Percentiles rank a stretch among this genome's conserved stretches.
Evolutionary conservation across 2,888 invertebrate species (phyloP).

Genomic region (Adela reaumurella): DNA sequence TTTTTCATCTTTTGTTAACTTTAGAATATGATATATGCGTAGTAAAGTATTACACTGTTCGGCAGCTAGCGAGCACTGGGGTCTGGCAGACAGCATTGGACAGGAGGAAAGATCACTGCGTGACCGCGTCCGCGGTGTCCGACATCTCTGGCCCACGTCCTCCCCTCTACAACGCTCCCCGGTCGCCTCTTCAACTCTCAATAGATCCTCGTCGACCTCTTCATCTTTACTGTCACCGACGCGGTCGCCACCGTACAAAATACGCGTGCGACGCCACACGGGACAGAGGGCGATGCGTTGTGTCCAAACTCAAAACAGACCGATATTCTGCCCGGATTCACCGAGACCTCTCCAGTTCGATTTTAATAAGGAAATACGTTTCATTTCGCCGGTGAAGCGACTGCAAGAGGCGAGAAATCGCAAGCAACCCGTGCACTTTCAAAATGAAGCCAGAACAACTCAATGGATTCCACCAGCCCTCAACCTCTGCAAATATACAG

Average conservation of each 20-base stretch:
- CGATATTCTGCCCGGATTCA: conserved; percentile 32
- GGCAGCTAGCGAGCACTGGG: conserved; percentile 55
- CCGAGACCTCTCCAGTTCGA: conserved; percentile 39
- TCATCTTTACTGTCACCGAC: conserved; percentile 17
- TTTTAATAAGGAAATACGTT: conserved; percentile 20
- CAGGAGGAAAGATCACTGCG: conserved; percentile 28
- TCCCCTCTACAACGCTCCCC: too few species aligned
- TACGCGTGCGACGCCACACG: conserved; percentile 31
- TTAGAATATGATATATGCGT: too few species aligned
- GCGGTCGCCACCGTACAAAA: conserved; percentile 30
- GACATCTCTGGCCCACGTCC: conserved; percentile 22
- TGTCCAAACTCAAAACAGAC: conserved; percentile 29
- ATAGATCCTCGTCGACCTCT: too few species aligned
- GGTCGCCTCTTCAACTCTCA: too few species aligned
- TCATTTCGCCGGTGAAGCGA: too few species aligned
- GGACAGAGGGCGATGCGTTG: conserved; percentile 28
- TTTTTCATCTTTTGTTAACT: too few species aligned
- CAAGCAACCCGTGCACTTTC: too few species aligned
- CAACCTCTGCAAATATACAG: too few species aligned
- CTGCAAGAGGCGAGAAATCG: too few species aligned
- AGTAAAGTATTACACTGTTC: conserved; percentile 23
- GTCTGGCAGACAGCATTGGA: conserved; percentile 30
- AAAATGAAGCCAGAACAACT: too few species aligned
- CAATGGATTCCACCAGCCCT: too few species aligned
- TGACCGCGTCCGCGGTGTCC: conserved; percentile 29